phyloP scores from a whole-genome alignment of 2,113 vertebrate species.

The Chamaea fasciata region DNA sequence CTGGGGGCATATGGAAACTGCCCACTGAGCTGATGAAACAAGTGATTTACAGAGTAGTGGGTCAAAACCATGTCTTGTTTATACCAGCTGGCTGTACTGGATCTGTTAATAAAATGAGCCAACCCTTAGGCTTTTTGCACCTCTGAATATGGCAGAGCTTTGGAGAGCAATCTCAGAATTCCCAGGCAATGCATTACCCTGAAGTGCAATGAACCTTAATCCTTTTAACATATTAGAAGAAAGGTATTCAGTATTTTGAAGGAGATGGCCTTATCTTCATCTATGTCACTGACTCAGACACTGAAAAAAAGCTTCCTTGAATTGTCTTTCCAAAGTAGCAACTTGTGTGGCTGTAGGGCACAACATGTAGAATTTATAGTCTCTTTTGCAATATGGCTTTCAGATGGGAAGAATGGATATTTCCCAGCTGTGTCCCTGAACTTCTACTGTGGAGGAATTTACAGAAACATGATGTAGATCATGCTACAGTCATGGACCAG shows the following conservation, averaged over 20 bases:
- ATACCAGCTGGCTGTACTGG: not conserved
- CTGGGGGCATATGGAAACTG: not conserved
- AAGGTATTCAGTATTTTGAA: not conserved
- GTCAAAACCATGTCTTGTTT: not conserved
- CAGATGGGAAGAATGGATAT: not conserved
- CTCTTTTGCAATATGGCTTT: not conserved
- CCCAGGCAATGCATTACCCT: not conserved
- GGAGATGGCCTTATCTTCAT: not conserved
- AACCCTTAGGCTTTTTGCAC: not conserved
- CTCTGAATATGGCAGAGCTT: not conserved
- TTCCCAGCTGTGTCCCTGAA: not conserved
- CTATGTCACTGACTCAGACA: not conserved
- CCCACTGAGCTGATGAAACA: not conserved
- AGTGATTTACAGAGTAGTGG: not conserved
- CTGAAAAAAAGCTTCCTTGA: not conserved
- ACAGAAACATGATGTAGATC: not conserved
- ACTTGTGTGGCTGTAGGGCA: not conserved
- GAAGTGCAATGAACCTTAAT: not conserved
- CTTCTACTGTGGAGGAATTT: not conserved
- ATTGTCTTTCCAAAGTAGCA: not conserved
- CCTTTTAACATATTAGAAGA: not conserved
- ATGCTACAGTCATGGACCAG: not conserved
- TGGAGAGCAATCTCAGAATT: not conserved
- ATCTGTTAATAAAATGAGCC: not conserved
- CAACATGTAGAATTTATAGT: not conserved